phyloP scores from a whole-genome alignment of 1,140 invertebrate species.

The Drosophila orosa region DNA sequence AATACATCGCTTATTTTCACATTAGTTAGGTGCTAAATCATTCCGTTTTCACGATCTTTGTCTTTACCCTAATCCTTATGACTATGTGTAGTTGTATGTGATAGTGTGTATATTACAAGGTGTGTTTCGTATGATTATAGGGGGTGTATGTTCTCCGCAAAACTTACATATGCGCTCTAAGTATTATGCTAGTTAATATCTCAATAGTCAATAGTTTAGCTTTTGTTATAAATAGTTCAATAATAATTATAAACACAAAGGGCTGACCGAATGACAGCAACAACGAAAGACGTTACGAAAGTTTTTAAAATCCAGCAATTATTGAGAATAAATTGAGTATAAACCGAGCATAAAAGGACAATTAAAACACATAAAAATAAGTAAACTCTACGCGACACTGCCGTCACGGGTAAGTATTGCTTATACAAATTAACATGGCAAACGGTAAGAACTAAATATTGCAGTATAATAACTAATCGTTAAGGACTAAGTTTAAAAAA shows the following conservation, averaged over 20 bases:
- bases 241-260: conserved; percentile 73
- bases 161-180: conserved; percentile 70
- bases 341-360: conserved; percentile 6
- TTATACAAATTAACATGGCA: conserved; percentile 82
- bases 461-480: conserved; percentile 63
- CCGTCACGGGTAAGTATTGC: conserved; percentile 50
- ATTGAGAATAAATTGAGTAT: conserved; percentile 5
- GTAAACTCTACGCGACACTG: conserved; percentile 26
- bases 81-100: conserved; percentile 44
- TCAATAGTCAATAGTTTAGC: conserved; percentile 82
- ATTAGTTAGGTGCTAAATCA: conserved; percentile 63
- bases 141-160: conserved; percentile 58
- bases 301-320: conserved; percentile 15
- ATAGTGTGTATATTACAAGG: conserved; percentile 74
- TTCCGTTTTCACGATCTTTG: conserved; percentile 52
- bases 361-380: conserved; percentile 35
- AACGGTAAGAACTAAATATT: conserved; percentile 73
- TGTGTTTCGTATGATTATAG: conserved; percentile 55
- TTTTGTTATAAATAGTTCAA: conserved; percentile 78
- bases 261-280: conserved; percentile 22
- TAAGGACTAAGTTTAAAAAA: conserved; percentile 48
- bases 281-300: conserved; percentile 12
- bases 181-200: conserved; percentile 74
- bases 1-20: conserved; percentile 49
- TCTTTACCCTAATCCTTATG: conserved; percentile 64